Evolutionary conservation across 2,888 invertebrate genomes (phyloP), one percentile per base, ranked within the genome.

Genomic region (Eurois occulta): DNA sequence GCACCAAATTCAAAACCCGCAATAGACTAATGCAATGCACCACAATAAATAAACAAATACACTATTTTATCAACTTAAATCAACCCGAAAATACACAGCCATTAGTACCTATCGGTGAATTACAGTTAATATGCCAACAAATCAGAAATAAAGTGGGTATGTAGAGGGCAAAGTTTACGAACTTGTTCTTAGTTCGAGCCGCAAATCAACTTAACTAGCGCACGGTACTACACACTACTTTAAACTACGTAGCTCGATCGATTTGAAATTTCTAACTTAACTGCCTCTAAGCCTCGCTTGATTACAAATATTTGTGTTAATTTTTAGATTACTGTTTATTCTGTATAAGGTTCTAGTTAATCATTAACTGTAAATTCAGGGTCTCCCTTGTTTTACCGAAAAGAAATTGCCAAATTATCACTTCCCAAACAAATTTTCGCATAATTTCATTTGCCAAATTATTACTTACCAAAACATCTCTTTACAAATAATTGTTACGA

Each of bases 151-250:
- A 87, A 87, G 80, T 80, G 80, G 77, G 81, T 80, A 84, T 82
- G 86, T 84, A 73, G 71, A 83, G 46, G 89, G 87, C 84, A 89
- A 91, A 92, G 90, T 92, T 92, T 88, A 85, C 87, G 76, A 89
- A 91, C 88, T 91, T 89, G 90, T 89, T 90, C 89, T 85, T 73
- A 85, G 84, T 85, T 89, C 78, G 72, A 87, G 87, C 91, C 90
- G 89, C 91, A 91, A 93, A 93, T 93, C 92, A 91, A 92, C 89
- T 89, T 86, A 89, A 88, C 89, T 90, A 83, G 87, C 86, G 78
- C 89, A 86, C 86, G 84, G 87, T 86, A 88, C 89, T 89, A 83
- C 88, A 87, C 84, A 88, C 86, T 87, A 90, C 90, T 90, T 90
- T 87, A 85, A 91, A 91, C 90, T 91, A 87, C 87, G 86, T 87